phyloP scores from a whole-genome alignment of 2,888 invertebrate genomes.

The Drosophila merina region DNA sequence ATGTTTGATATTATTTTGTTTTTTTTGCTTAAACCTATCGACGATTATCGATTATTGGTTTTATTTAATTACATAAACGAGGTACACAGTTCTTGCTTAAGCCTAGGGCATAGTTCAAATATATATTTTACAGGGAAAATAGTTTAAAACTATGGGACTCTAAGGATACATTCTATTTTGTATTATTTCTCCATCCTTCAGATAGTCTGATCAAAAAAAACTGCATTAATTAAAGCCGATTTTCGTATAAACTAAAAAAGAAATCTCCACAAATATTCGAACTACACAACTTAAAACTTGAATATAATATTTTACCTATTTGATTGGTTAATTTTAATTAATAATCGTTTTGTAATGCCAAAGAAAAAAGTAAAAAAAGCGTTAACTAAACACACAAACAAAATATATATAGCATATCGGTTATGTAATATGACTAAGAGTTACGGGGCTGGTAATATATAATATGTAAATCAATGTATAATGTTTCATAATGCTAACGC shows the following conservation, averaged over 20 bases:
- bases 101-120: conserved; percentile 31
- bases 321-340: conserved; percentile 8
- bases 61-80: conserved; percentile 25
- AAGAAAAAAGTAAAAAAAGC: conserved; percentile 52
- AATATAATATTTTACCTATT: conserved; percentile 38
- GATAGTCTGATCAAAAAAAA: background rate
- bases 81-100: conserved; percentile 33
- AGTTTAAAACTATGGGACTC: conserved; percentile 37
- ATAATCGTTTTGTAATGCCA: conserved; percentile 14
- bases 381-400: conserved; percentile 48
- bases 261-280: conserved; percentile 8
- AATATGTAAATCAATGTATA: conserved; percentile 11
- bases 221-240: conserved; percentile 6
- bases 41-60: conserved; percentile 9
- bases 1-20: conserved; percentile 22
- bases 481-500: conserved; percentile 30
- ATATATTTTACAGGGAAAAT: conserved; percentile 30
- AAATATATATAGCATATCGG: conserved; percentile 15
- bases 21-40: conserved; percentile 17
- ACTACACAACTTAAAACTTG: conserved; percentile 29
- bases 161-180: conserved; percentile 26
- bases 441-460: conserved; percentile 37
- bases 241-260: conserved; percentile 10
- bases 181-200: conserved; percentile 13
- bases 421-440: conserved; percentile 40